phyloP scores from a whole-genome alignment of 2,797 vertebrate genomes.

The Phaenicophaeus curvirostris region DNA sequence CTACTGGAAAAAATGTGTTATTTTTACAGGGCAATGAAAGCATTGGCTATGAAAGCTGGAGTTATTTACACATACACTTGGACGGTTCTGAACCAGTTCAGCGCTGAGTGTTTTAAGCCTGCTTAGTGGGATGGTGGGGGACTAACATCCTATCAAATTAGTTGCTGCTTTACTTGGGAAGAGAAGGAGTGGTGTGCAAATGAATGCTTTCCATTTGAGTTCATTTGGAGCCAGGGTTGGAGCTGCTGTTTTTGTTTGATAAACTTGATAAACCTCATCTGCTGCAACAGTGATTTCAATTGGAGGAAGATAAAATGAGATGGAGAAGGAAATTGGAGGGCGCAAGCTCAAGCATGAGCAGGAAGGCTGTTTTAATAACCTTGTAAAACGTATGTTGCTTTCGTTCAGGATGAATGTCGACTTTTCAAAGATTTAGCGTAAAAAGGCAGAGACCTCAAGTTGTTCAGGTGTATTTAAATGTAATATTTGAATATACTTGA shows the following conservation, averaged over 20 bases:
- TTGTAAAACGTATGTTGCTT: not conserved
- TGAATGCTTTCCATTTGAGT: not conserved
- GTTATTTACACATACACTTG: not conserved
- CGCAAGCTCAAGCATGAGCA: slow-evolving; percentile 25
- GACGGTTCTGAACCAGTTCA: not conserved
- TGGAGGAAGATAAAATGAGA: slow-evolving; percentile 59
- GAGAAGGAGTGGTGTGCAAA: not conserved
- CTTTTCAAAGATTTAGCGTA: not conserved
- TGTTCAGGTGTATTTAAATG: not conserved
- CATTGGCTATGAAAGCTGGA: not conserved
- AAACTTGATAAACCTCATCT: slow-evolving; percentile 48
- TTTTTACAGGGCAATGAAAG: not conserved
- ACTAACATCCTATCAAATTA: not conserved
- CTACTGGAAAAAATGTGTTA: not conserved
- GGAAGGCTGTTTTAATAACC: slow-evolving; percentile 20
- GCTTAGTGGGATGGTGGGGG: not conserved
- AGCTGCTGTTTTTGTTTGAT: slow-evolving; percentile 47
- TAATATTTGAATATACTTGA: not conserved
- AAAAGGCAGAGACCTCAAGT: not conserved
- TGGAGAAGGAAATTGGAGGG: slow-evolving; percentile 54
- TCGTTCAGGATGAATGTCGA: not conserved
- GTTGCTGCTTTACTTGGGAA: not conserved
- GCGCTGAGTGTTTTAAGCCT: not conserved
- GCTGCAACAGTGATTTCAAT: slow-evolving; percentile 34
- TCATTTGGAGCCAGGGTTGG: not conserved